Evolutionary conservation across 2,113 vertebrate genomes (phyloP).

Genomic region (Ellobius talpinus): DNA sequence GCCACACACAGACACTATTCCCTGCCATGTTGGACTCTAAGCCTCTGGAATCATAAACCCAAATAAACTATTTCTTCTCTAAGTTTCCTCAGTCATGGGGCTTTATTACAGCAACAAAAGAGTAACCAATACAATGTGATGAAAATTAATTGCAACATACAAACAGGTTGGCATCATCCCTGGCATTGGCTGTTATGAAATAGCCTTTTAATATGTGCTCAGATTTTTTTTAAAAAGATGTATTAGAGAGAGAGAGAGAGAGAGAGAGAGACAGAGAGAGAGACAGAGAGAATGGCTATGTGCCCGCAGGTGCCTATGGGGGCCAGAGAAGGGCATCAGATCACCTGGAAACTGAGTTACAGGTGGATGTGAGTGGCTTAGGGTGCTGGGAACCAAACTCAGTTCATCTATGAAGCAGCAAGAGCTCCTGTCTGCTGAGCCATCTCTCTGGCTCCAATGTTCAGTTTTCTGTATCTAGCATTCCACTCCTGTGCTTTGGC

Average conservation of each 20-base stretch:
- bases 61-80: neutral
- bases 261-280: neutral
- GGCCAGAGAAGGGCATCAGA: neutral
- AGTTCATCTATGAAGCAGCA: neutral
- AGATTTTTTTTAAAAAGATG: neutral
- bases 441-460: neutral
- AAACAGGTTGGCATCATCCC: slow-evolving; percentile 16
- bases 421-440: no score
- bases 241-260: neutral
- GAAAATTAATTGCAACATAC: slow-evolving; percentile 38
- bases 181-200: slow-evolving; percentile 55
- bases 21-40: neutral
- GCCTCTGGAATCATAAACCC: neutral
- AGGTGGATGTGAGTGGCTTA: neutral
- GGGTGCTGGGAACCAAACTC: neutral
- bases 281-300: neutral
- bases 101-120: neutral
- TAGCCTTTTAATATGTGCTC: neutral
- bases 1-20: neutral
- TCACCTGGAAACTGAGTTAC: neutral
- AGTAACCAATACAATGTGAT: neutral
- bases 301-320: neutral
- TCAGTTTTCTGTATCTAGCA: slow-evolving; percentile 20
- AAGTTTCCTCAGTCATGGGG: neutral
- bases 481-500: slow-evolving; percentile 33